phyloP scores from a whole-genome alignment of 2,113 vertebrate species.

The Paradoxurus hermaphroditus region DNA sequence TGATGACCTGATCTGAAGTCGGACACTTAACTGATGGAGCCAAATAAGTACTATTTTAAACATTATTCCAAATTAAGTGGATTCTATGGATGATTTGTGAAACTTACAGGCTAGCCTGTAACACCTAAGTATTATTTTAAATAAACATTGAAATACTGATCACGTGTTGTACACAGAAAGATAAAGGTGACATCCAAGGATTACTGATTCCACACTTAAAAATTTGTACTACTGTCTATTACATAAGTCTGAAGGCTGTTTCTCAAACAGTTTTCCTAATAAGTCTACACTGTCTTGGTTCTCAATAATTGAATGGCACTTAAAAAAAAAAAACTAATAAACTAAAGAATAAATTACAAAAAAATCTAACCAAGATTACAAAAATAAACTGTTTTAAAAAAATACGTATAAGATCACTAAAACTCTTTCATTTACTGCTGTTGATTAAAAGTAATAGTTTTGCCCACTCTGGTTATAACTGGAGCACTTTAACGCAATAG shows the following conservation, averaged over 20 bases:
- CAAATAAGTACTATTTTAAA: constrained; percentile 48
- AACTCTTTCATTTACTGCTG: background rate
- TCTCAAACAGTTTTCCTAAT: background rate
- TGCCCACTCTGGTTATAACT: background rate
- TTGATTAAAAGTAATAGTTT: background rate
- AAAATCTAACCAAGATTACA: background rate
- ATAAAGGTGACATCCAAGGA: background rate
- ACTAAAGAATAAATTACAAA: background rate
- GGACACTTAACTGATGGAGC: no score
- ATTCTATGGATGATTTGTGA: constrained; percentile 28
- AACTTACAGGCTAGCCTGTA: background rate
- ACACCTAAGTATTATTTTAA: constrained; percentile 38
- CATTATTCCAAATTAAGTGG: constrained; percentile 60
- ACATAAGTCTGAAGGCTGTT: background rate
- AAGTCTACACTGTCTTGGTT: background rate
- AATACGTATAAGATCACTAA: background rate
- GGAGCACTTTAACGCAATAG: background rate
- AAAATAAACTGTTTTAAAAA: background rate
- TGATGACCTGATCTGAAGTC: no score
- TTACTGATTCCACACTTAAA: background rate
- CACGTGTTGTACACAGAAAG: background rate
- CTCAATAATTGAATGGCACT: background rate
- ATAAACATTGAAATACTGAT: background rate
- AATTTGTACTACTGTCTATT: background rate
- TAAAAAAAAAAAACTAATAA: background rate